Conservation (phyloP, 2,888 invertebrate genomes). For the Drosophila testacea region DNA sequence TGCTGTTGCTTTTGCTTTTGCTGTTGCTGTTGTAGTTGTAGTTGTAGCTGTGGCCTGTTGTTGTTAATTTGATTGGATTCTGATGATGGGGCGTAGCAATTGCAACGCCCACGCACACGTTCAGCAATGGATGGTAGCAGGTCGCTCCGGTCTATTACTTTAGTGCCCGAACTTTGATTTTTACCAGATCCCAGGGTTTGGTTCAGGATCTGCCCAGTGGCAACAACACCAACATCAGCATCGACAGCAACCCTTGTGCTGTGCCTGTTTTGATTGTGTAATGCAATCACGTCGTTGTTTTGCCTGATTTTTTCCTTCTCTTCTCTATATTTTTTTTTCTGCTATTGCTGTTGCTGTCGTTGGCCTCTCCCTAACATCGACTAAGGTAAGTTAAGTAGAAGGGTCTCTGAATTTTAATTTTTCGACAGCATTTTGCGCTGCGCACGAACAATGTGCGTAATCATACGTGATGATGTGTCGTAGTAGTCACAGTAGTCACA, state of each 20-base stretch:
- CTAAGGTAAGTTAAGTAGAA: conserved; percentile 77
- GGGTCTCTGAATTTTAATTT: conserved; percentile 83
- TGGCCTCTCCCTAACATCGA: conserved; percentile 34
- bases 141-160: conserved; percentile 68
- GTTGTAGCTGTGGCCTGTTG: conserved; percentile 70
- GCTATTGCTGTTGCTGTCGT: conserved; percentile 1
- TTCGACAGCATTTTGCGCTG: conserved; percentile 75
- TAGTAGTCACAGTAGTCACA: conserved; percentile 57
- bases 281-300: conserved; percentile 83
- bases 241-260: conserved; percentile 49
- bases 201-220: conserved; percentile 13
- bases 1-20: conserved; percentile 74
- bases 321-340: conserved; percentile 4
- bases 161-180: conserved; percentile 78
- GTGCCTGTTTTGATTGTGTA: conserved; percentile 81
- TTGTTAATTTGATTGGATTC: conserved; percentile 85
- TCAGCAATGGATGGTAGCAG: conserved; percentile 35
- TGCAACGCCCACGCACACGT: conserved; percentile 83
- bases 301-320: conserved; percentile 53
- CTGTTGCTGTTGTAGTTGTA: conserved; percentile 57
- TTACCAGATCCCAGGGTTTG: conserved; percentile 33
- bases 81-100: conserved; percentile 83
- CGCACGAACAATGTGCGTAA: conserved; percentile 83
- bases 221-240: conserved; percentile 37
- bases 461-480: conserved; percentile 81